Percentiles rank a stretch among this genome's conserved stretches.
Evolutionary conservation across 2,797 vertebrate species (phyloP).

Genomic region (Odontamblyopus lacepedii): DNA sequence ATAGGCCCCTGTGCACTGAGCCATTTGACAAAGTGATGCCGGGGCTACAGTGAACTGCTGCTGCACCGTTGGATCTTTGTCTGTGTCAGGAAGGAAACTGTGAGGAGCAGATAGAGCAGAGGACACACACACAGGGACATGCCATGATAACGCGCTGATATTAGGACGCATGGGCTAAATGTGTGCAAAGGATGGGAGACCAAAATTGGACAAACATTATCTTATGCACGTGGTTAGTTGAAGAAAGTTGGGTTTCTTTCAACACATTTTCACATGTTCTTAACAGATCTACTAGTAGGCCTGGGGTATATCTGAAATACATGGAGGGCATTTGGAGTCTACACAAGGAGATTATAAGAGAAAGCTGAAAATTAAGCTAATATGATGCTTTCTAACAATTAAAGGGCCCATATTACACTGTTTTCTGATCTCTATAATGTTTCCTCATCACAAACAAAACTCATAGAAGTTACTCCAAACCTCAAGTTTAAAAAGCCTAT

Average conservation of each 20-base stretch:
- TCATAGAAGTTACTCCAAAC: neutral
- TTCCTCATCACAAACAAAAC: too few relatives aligned
- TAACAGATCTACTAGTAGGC: neutral
- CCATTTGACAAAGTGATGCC: slow-evolving; percentile 16
- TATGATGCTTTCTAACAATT: too few relatives aligned
- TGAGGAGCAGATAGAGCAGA: slow-evolving; percentile 52
- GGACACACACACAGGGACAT: slow-evolving; percentile 42
- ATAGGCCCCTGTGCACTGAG: slow-evolving; percentile 1
- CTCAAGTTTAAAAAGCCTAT: neutral
- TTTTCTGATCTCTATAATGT: too few relatives aligned
- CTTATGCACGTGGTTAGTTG: neutral
- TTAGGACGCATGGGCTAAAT: slow-evolving; percentile 24
- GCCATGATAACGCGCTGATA: slow-evolving; percentile 46
- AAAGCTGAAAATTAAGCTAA: neutral
- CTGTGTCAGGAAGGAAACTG: slow-evolving; percentile 66
- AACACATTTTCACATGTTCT: neutral
- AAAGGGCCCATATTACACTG: too few relatives aligned
- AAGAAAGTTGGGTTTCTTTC: neutral
- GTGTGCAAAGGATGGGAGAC: slow-evolving; percentile 18
- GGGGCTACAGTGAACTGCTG: slow-evolving; percentile 13
- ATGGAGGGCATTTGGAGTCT: too few relatives aligned
- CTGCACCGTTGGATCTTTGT: slow-evolving; percentile 37
- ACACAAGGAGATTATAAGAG: neutral
- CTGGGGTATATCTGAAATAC: neutral
- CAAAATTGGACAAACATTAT: neutral